Base-by-base conservation (phyloP, 2,113 vertebrate species). In the Eolophus roseicapilla region DNA sequence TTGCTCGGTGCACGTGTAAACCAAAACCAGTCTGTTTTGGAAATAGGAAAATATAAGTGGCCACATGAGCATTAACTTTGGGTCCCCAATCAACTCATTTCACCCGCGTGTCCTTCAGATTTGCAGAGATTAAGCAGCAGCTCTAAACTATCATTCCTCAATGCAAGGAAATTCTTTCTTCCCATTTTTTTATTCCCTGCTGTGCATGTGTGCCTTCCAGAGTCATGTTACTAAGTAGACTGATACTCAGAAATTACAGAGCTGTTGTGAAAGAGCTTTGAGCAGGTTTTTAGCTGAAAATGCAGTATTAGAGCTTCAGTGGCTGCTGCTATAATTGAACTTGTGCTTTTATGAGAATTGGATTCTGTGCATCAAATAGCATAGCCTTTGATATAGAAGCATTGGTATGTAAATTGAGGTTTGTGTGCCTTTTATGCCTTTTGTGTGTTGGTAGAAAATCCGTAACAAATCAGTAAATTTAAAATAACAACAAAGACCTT, bases 251-350 rank as follows among this genome's bases (percentile, higher is more conserved):
- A 91, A 91, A 76, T 95, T 92, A 68, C 52, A 63, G 41, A 90
- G n/a, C 49, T 88, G 27, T 95, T 91, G 82, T 76, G 53, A 92
- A 92, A 83, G 82, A 78, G 52, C 67, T 95, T 82, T 90, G 59
- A 93, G 71, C 41, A 68, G 19, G 53, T 86, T 81, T 92, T 83
- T 57, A 73, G 52, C 87, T 88, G 86, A 86, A 96, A 95, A 86
- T 84, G 57, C 64, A 59, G 59, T 65, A 62, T 92, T 95, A 69
- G 82, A 84, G 29, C 19, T 93, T 94, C 44, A 47, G 19, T 82
- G 41, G 20, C 60, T 86, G 28, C 68, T 5, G 2, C 65, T 92
- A 27, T 80, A 90, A 75, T 84, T 87, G 75, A 92, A 81, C 43
- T 87, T 71, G 37, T 73, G 24, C 76, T 94, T 78, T 94, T 95